Conservation (phyloP, 2,888 invertebrate species). For the Monoplex corrugatus region DNA sequence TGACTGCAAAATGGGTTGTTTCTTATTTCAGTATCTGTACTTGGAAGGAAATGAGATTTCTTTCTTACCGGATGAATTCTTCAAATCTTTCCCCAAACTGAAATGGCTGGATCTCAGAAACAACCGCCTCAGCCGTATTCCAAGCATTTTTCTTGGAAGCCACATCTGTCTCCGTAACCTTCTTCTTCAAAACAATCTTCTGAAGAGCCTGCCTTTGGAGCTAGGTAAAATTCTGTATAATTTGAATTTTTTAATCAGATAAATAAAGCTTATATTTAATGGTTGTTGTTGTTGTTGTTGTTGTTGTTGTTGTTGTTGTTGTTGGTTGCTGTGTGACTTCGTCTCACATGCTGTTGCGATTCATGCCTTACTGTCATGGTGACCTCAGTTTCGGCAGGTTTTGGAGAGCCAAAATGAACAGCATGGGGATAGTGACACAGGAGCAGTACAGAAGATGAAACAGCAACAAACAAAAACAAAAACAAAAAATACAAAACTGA, state of each 20-base stretch:
- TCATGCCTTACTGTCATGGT: no score
- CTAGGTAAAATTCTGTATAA: conserved; percentile 69
- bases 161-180: conserved; percentile 77
- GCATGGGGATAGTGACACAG: no score
- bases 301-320: no score
- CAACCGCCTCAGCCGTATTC: conserved; percentile 76
- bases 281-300: neutral
- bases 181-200: conserved; percentile 78
- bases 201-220: conserved; percentile 78
- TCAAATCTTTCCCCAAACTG: conserved; percentile 76
- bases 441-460: no score
- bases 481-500: no score
- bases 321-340: no score
- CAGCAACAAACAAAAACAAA: no score
- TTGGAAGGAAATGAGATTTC: conserved; percentile 78
- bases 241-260: neutral
- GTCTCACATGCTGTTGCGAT: no score
- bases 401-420: no score
- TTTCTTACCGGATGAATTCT: conserved; percentile 78
- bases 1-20: neutral
- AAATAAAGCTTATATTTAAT: no score
- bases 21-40: conserved; percentile 77
- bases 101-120: conserved; percentile 79
- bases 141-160: conserved; percentile 75
- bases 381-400: no score